Base-by-base conservation (phyloP, 37 sponge, comb jelly and placozoan species). In the Chondrosia reniformis region DNA sequence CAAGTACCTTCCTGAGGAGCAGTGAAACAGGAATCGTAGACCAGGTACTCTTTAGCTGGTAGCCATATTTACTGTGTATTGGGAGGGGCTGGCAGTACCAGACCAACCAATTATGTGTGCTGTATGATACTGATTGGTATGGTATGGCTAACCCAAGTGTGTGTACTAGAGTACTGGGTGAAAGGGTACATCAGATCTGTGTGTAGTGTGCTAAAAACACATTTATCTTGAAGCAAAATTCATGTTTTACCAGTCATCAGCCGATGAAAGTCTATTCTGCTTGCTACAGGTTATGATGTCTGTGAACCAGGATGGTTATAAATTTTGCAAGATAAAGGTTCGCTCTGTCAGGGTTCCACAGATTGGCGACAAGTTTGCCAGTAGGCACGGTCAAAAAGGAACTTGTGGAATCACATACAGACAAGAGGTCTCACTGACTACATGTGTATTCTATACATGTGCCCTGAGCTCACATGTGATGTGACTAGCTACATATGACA, bases 341-440 rank as follows among this genome's bases (percentile, higher is more conserved):
- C 84, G 99, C 13, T 96, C 97, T 0, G 94, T 98, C 27, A 79
- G 99, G 49, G 83, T 93, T 13, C 99, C 99, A 8, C 96, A 98
- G 87, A 95, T 98, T 55, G 99, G 99, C 24, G 99, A 98, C 88
- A 98, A 98, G 89, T 98, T 98, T 83, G 99, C 99, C 52, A 95
- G 97, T 81, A 81, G 99, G 0, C 99, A 98, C 57, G 99, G 99
- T 27, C 99, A 98, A 81, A 98, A 98, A 77, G 99, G 99, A 69
- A 98, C 99, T 6, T 94, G 95, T 80, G 99, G 99, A 36, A 96
- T 98, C 75, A 92, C 89, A 0, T 98, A 98, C 80, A 62, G 91
- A 82, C 94, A 93, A 63, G 98, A 97, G 90, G 96, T 95, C 5
- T 67, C 39, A 19, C 30, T 49, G 52, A 19, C 30, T 59, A 30